Evolutionary conservation across 2,113 vertebrate genomes (phyloP), one percentile per base, ranked within the genome.

Genomic region (Mastomys natalensis): DNA sequence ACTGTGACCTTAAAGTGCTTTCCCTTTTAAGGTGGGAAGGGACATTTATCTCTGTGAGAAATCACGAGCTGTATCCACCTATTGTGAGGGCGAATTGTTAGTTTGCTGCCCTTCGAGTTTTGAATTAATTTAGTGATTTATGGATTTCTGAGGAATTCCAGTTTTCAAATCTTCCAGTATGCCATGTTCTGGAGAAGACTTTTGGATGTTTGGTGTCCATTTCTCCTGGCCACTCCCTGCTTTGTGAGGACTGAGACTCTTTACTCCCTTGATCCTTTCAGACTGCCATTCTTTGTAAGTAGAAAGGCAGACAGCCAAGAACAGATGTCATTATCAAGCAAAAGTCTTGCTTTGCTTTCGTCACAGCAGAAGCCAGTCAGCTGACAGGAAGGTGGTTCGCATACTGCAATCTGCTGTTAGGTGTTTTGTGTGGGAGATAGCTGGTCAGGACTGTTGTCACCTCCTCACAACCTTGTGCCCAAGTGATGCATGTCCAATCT

Each of bases 51-150:
- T 95, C 82, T 86, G 58, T 91, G 73, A 97, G 91, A 90, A 87
- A 86, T 93, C 40, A 12, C 37, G 34, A 80, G 48, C 45, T 53
- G 64, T 81, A 34, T 64, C 7, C 22, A 91, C 45, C 31, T 85
- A 45, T 3, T 31, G 31, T 55, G 78, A 74, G 45, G 24, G 29
- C 19, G 76, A 53, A 22, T 82, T 93, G 73, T 94, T 88, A 88
- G 86, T 81, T 90, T 90, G 68, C 60, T 31, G 24, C 48, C 66
- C 45, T 74, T 91, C 66, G 45, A 43, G 62, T 45, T 93, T 93
- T 91, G 87, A 89, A 80, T 96, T 90, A 95, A 87, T 92, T 93
- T 93, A 78, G 91, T 87, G 68, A 93, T 89, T 68, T 95, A 58
- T 96, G 84, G 93, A 77, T 97, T 95, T 95, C 93, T 51, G 24